Evolutionary conservation across 2,113 vertebrate genomes (phyloP).

Genomic region (Addax nasomaculatus): DNA sequence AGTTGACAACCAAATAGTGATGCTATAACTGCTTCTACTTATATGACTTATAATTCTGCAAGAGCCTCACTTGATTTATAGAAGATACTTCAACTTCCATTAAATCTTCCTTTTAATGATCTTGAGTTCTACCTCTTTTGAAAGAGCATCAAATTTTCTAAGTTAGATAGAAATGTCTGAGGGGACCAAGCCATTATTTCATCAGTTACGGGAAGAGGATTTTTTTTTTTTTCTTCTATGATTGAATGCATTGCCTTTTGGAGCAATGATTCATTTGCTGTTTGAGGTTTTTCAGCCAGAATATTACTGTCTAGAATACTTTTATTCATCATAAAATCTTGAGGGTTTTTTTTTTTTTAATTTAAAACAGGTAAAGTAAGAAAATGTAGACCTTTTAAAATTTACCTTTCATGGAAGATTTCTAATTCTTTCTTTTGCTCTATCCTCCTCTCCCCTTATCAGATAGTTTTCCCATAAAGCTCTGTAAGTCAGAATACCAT

Average conservation of each 20-base stretch:
- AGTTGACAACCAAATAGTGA: not conserved
- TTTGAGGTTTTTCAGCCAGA: not conserved
- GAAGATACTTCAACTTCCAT: slow-evolving; percentile 18
- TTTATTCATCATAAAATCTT: not conserved
- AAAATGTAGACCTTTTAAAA: not conserved
- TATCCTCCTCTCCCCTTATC: too few relatives aligned
- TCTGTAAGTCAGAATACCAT: not conserved
- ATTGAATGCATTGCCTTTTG: not conserved
- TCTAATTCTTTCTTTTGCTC: not conserved
- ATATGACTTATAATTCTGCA: not conserved
- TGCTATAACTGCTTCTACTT: not conserved
- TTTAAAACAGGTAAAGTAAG: not conserved
- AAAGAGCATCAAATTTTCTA: not conserved
- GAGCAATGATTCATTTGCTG: slow-evolving; percentile 35
- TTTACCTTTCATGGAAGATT: not conserved
- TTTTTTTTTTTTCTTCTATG: not conserved
- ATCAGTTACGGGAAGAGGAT: not conserved
- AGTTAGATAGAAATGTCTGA: not conserved
- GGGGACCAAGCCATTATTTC: not conserved
- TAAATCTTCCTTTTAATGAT: slow-evolving; percentile 22
- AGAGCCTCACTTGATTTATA: slow-evolving; percentile 42
- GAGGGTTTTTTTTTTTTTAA: not conserved
- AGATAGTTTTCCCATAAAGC: not conserved
- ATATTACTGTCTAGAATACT: not conserved
- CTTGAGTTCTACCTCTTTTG: not conserved